Conservation (phyloP, 2,797 vertebrate species). For the Cuculus canorus region DNA sequence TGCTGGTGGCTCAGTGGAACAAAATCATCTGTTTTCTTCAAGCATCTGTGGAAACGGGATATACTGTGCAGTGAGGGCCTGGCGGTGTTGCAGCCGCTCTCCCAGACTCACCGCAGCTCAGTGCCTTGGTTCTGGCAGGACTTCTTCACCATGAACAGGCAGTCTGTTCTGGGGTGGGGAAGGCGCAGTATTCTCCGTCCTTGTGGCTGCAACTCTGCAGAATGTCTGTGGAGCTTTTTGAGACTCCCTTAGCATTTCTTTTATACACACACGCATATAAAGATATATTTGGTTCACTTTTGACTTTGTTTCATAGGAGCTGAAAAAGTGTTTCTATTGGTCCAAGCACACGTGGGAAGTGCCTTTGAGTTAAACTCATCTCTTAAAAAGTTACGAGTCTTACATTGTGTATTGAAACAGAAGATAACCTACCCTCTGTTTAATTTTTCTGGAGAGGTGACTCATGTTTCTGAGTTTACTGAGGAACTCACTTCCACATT, state of each 20-base stretch:
- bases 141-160: accelerated
- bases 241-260: background rate
- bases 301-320: background rate
- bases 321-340: background rate
- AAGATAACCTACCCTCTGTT: background rate
- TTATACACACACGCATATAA: accelerated
- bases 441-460: background rate
- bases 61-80: accelerated
- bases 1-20: background rate
- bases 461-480: background rate
- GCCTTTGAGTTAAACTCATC: background rate
- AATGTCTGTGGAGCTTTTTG: background rate
- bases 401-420: background rate
- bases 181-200: background rate
- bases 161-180: accelerated
- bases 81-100: accelerated
- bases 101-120: accelerated
- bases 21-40: background rate
- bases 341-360: background rate
- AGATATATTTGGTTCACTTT: background rate
- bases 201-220: background rate
- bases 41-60: background rate
- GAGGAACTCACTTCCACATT: background rate
- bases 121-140: background rate
- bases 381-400: background rate